Conservation (phyloP, 2,888 invertebrate genomes). For the Lasioglossum malachurum region DNA sequence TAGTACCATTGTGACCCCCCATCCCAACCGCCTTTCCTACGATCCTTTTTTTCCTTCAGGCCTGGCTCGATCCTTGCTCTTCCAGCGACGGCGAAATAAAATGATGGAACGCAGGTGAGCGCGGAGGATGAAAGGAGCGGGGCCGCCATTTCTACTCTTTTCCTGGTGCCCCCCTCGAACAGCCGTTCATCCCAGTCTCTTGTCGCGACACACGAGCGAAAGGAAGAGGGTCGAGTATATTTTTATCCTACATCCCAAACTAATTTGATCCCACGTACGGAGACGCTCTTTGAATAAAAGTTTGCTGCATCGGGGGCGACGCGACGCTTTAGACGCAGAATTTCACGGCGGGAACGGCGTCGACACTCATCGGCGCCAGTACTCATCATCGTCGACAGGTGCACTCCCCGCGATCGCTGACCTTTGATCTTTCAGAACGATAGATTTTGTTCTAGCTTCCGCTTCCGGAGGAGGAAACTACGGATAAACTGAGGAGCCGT, state of each 20-base stretch:
- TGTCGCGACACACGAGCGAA: not conserved
- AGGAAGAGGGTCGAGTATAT: constrained; percentile 58
- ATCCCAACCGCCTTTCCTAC: not conserved
- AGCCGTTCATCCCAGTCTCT: not conserved
- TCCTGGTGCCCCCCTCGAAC: not conserved
- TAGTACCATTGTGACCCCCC: constrained; percentile 18
- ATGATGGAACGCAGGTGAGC: constrained; percentile 32
- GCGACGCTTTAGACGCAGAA: constrained; percentile 38
- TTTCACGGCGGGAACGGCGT: constrained; percentile 24
- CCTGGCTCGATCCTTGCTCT: constrained; percentile 39
- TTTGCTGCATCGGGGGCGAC: constrained; percentile 30
- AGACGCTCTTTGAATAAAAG: constrained; percentile 73
- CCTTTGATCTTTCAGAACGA: constrained; percentile 61
- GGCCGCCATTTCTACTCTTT: constrained; percentile 14
- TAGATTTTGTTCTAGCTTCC: constrained; percentile 50
- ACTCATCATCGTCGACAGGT: constrained; percentile 11
- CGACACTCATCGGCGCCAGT: constrained; percentile 12
- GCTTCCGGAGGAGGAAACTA: constrained; percentile 22
- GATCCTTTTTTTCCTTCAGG: constrained; percentile 9
- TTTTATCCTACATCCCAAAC: constrained; percentile 70
- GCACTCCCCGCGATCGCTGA: constrained; percentile 39
- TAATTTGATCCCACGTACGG: constrained; percentile 73
- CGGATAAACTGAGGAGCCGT: constrained; percentile 34
- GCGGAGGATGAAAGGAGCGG: constrained; percentile 40
- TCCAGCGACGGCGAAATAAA: constrained; percentile 51